Percentiles rank a stretch among this genome's conserved stretches.
phyloP scores from a whole-genome alignment of 1,140 invertebrate genomes.

The Papilio xuthus region DNA sequence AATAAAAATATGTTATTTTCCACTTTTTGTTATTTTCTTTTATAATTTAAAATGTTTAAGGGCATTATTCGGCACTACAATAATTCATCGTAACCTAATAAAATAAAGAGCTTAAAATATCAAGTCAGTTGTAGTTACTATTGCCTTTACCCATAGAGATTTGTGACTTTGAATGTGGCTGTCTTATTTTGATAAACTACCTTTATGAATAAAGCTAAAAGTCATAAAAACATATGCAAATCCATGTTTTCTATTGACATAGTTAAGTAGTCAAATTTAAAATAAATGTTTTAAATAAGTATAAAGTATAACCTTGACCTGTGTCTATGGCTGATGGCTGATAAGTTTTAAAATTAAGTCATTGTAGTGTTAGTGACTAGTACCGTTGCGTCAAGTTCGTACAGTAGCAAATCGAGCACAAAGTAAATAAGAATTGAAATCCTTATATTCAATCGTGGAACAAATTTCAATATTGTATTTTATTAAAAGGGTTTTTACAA shows the following conservation, averaged over 20 bases:
- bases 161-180: background rate
- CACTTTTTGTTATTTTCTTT: background rate
- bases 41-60: background rate
- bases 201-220: background rate
- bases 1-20: background rate
- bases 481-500: background rate
- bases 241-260: background rate
- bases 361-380: background rate
- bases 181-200: background rate
- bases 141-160: background rate
- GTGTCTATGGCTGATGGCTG: slow-evolving; percentile 27
- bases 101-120: background rate
- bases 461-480: background rate
- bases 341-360: slow-evolving; percentile 19
- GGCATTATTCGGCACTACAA: background rate
- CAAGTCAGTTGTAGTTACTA: background rate
- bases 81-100: background rate
- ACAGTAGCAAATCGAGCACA: background rate
- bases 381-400: background rate
- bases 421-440: background rate
- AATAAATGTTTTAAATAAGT: background rate
- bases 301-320: slow-evolving; percentile 14
- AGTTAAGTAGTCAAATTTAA: background rate
- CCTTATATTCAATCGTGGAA: background rate
- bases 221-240: background rate